A percentile compares a stretch with the other conserved stretches of the same genome.
Evolutionary conservation across 1,140 invertebrate genomes (phyloP).

Genomic region (Piezodorus guildinii): DNA sequence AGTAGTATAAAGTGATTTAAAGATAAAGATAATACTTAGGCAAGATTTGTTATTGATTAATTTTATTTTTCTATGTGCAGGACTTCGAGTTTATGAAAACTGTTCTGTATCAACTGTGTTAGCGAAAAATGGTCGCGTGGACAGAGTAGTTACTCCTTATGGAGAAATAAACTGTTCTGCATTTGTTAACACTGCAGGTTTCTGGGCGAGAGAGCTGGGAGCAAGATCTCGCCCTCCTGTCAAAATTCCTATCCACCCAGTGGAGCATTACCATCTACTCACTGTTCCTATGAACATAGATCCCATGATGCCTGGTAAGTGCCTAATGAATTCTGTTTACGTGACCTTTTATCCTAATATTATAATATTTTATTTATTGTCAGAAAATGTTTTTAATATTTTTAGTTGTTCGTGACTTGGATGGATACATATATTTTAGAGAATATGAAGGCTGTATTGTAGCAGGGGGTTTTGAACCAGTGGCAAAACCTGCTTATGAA

Average conservation of each 20-base stretch:
- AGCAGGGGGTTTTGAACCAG: conserved; percentile 74
- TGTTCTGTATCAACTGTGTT: conserved; percentile 59
- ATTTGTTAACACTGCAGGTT: conserved; percentile 86
- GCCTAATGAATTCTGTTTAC: no score
- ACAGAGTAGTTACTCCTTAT: conserved; percentile 59
- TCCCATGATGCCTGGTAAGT: conserved; percentile 54
- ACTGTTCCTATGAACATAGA: conserved; percentile 66
- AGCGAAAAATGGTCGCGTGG: conserved; percentile 50
- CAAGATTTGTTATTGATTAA: no score
- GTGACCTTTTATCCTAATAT: no score
- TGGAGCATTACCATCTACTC: conserved; percentile 85
- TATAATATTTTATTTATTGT: no score
- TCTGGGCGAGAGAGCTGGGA: conserved; percentile 68
- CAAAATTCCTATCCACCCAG: conserved; percentile 83
- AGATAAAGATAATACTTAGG: no score
- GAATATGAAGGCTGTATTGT: conserved; percentile 68
- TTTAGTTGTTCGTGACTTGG: conserved; percentile 75
- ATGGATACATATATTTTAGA: conserved; percentile 77
- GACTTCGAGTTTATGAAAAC: conserved; percentile 74
- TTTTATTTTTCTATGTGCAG: conserved; percentile 38
- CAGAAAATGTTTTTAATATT: conserved; percentile 19
- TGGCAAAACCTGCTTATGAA: conserved; percentile 81
- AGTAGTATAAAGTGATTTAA: no score
- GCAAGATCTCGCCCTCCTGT: conserved; percentile 71
- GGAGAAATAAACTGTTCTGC: conserved; percentile 74